Base-by-base conservation (phyloP, 2,113 vertebrate genomes). In the Antidorcas marsupialis region DNA sequence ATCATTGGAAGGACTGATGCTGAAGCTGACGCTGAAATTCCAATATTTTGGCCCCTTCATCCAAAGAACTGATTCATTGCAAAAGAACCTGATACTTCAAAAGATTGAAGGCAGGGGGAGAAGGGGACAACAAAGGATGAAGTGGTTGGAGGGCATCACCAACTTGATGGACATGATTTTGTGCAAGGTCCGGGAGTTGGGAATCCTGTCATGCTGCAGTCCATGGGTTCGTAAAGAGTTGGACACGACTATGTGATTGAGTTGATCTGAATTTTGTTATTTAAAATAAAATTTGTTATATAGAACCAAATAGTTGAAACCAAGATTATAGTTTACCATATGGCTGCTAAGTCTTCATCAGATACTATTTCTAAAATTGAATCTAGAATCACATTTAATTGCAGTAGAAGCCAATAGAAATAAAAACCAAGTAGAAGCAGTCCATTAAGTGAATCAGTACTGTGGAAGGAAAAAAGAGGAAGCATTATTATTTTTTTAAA, bases 201-300 rank as follows among this genome's bases (percentile, higher is more conserved):
- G n/a, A 71, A 39, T 9, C n/a, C 67, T 71, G 10, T 36, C 10
- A 23, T 71, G n/a, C 10, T 36, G 2, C n/a, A 71, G n/a, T 36
- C n/a, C 19, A 71, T 12, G 19, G 2, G 19, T 23, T 71, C 0
- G 1, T 23, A 39, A 36, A 36, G 19, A 71, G n/a, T 6, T 1
- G 36, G n/a, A 23, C n/a, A 39, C 0, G 9, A 71, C 67, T 39
- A 19, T 23, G 19, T 23, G n/a, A 39, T n/a, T 71, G n/a, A 39
- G 36, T 11, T 71, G 67, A 71, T 71, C 64, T 71, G 64, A 74
- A 36, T 71, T 71, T 36, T 36, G n/a, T 78, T 6, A 62, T 47
- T 74, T 47, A 3, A 90, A 74, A 74, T 23, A 39, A 94, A 76
- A 23, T 92, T 45, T 79, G 1, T 36, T 84, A 16, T 55, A 14